Base-by-base conservation (phyloP, 2,113 vertebrate genomes). In the Corydoras maculifer region DNA sequence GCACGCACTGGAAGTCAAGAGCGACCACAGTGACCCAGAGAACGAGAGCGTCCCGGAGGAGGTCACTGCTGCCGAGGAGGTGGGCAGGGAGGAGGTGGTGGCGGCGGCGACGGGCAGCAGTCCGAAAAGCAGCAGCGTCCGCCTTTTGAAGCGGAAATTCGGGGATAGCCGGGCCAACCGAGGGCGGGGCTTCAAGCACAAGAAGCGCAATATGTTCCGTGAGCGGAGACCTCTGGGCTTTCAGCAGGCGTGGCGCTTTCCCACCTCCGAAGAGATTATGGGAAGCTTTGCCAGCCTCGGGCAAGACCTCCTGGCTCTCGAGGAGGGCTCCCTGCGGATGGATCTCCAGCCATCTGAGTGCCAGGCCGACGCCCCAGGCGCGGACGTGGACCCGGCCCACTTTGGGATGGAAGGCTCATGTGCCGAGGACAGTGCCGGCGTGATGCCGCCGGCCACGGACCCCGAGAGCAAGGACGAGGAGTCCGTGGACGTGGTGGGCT, bases 1-100 rank as follows among this genome's bases (percentile, higher is more conserved):
- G 0, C 87, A 88, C 55, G 86, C 89, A 48, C 89, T 94, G 3
- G 93, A 91, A 60, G 86, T 94, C 8, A 83, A 87, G 35, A 81
- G 85, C 9, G 87, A 87, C 2, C 85, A 90, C 31, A 86, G 87
- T 51, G 79, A 81, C 60, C 76, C 76, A 70, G 77, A 35, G 50
- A 73, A 3, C 58, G 65, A 54, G 63, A 59, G 66, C 67, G 15
- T 54, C 32, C 81, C 74, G 29, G 82, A 69, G 48, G 84, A 83
- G 18, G 70, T 14, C 35, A 75, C 43, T 43, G 79, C 58, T 18
- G 69, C 57, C 15, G 80, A 79, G 15, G 78, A 83, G 31, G 71
- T 78, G 3, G 79, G 82, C 1, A 78, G 76, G 2, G 68, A 79
- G 14, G 87, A 83, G 0, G 62, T 9, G 4, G 63, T 66, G 5